Percentiles rank a stretch among this genome's conserved stretches.
Evolutionary conservation across 1,140 invertebrate genomes (phyloP).

Genomic region (Artemia franciscana): DNA sequence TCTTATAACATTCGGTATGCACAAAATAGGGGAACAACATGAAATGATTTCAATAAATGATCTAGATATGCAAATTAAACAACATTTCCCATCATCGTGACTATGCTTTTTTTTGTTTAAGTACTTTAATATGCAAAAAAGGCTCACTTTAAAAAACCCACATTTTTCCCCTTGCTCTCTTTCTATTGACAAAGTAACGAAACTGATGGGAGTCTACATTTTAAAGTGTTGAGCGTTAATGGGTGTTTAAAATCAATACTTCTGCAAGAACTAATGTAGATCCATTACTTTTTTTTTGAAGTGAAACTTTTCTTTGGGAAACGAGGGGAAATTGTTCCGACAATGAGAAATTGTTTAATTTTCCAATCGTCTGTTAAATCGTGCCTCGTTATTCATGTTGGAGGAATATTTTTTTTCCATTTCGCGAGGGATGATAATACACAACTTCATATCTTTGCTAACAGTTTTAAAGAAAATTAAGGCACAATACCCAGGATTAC

Average conservation of each 20-base stretch:
- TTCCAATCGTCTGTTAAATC: background rate
- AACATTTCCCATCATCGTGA: too few species aligned
- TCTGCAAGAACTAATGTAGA: background rate
- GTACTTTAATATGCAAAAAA: background rate
- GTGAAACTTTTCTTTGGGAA: background rate
- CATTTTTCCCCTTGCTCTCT: background rate
- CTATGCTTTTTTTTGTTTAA: background rate
- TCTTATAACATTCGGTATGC: too few species aligned
- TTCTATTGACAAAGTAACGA: background rate
- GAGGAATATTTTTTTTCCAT: too few species aligned
- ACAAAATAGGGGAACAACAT: too few species aligned
- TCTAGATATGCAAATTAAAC: too few species aligned
- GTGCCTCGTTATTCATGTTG: too few species aligned
- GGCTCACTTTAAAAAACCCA: background rate
- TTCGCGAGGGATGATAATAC: too few species aligned
- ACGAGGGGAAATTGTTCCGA: background rate
- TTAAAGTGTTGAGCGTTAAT: background rate
- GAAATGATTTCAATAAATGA: too few species aligned
- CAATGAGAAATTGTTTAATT: background rate
- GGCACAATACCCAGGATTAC: too few species aligned
- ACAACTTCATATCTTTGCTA: too few species aligned
- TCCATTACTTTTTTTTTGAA: background rate
- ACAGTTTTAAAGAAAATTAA: too few species aligned
- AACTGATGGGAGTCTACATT: background rate
- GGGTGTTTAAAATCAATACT: background rate